Percentiles rank a stretch among this genome's conserved stretches.
Conservation (phyloP, 2,113 vertebrate genomes). For the Phaethornis superciliosus region DNA sequence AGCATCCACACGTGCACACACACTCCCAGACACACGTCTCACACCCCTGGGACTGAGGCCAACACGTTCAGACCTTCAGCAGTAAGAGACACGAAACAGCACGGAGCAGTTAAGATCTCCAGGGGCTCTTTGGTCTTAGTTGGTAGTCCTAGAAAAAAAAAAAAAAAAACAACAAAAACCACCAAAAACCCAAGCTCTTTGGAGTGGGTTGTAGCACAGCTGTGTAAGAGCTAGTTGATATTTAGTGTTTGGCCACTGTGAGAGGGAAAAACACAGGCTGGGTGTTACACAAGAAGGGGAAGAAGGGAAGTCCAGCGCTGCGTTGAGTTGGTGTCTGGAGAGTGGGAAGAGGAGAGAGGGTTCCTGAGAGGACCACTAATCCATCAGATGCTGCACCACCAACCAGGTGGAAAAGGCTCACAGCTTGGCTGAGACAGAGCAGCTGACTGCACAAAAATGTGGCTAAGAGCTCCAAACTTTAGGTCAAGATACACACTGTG, state of each 20-base stretch:
- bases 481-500: neutral
- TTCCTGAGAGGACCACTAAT: constrained; percentile 44
- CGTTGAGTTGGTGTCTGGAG: neutral
- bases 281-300: neutral
- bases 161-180: too few species aligned
- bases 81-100: constrained; percentile 39
- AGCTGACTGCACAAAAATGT: neutral
- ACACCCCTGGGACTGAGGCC: constrained; percentile 52
- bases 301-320: constrained; percentile 26
- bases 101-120: constrained; percentile 46
- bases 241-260: constrained; percentile 42
- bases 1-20: constrained; percentile 19
- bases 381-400: neutral
- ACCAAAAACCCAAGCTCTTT: neutral
- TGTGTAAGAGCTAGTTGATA: constrained; percentile 15
- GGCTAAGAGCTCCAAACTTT: neutral
- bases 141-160: constrained; percentile 49
- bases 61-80: constrained; percentile 49
- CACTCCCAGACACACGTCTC: constrained; percentile 11
- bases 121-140: constrained; percentile 71
- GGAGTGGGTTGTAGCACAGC: constrained; percentile 30
- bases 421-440: neutral
- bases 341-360: neutral
- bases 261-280: neutral
- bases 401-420: neutral